Conservation (phyloP, 2,797 vertebrate species). For the Protosalanx chinensis region DNA sequence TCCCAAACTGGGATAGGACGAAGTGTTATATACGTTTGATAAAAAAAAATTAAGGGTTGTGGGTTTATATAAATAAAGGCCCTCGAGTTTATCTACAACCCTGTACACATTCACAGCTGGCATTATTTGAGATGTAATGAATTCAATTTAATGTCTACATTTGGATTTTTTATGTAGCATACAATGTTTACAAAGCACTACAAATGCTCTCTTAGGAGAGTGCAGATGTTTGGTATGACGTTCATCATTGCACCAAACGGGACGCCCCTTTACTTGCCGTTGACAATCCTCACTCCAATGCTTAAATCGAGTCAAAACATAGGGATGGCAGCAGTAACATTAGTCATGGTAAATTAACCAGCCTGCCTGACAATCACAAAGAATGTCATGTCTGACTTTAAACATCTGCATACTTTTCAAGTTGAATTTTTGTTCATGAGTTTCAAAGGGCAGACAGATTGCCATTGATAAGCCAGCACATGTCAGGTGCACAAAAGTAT, state of each 20-base stretch:
- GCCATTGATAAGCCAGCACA: slow-evolving; percentile 56
- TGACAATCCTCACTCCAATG: slow-evolving; percentile 40
- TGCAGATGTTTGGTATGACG: slow-evolving; percentile 24
- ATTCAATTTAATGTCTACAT: not conserved
- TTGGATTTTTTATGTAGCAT: not conserved
- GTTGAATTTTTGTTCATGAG: slow-evolving; percentile 39
- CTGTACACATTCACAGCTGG: not conserved
- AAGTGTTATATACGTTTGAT: not conserved
- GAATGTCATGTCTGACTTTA: slow-evolving; percentile 47
- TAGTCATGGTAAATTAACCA: slow-evolving; percentile 59
- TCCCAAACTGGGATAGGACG: not conserved
- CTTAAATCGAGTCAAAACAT: slow-evolving; percentile 30
- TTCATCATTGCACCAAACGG: slow-evolving; percentile 27
- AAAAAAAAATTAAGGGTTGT: not conserved
- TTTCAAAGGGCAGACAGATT: slow-evolving; percentile 55
- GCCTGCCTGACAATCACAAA: slow-evolving; percentile 55
- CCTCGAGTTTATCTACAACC: not conserved
- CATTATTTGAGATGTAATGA: not conserved
- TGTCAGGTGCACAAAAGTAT: slow-evolving; percentile 54
- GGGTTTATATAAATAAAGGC: not conserved
- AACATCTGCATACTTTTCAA: slow-evolving; percentile 42
- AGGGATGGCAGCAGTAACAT: slow-evolving; percentile 42
- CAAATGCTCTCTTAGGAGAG: slow-evolving; percentile 10
- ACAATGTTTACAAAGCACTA: not conserved
- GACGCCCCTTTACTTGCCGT: slow-evolving; percentile 26